Evolutionary conservation across 1,140 invertebrate species (phyloP), one percentile per base, ranked within the genome.

Genomic region (Subanguina moxae): DNA sequence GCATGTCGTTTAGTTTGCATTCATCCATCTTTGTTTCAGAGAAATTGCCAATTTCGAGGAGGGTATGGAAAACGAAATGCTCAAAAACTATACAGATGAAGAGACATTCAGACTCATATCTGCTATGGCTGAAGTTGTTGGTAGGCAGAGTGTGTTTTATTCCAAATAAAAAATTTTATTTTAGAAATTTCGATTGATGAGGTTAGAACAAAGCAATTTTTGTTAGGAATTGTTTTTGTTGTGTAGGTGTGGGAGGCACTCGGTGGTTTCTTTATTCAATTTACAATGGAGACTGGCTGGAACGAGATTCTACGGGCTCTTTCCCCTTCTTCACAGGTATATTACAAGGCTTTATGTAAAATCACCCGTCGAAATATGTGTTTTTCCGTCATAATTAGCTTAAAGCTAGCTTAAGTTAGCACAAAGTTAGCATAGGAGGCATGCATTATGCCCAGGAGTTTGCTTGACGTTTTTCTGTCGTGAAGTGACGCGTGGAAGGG

Each of bases 261-360:
- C 52, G 80, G 80, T 15, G 75, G 76, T 5, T 82, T 82, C 58
- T 64, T 82, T 17, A 82, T 82, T 65, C 80, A 82, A 68, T 82
- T 78, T 48, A 82, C 80, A 19, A 82, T 82, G 80, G 80, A 82
- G 58, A 82, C 78, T n/a, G 80, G 80, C 1, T 82, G 80, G 80
- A 77, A 82, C 70, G 80, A 82, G 65, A 61, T 82, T 28, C 61
- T 82, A 19, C 67, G 80, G 64, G 80, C 81, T 19, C 67, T 82
- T 63, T 78, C 80, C 13, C 64, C 70, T 23, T 80, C 82, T 73
- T 64, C 81, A 43, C 73, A 78, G 67, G 77, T 79, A 27, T 21
- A 64, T 1, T 32, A 62, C 43, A 11, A 45, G 11, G 43, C 43
- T 45, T 45, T 11, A n/a, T 45, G 11, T 45, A n/a, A 45, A 11